Evolutionary conservation across 2,888 invertebrate genomes (phyloP).

Genomic region (Tholera decimalis): DNA sequence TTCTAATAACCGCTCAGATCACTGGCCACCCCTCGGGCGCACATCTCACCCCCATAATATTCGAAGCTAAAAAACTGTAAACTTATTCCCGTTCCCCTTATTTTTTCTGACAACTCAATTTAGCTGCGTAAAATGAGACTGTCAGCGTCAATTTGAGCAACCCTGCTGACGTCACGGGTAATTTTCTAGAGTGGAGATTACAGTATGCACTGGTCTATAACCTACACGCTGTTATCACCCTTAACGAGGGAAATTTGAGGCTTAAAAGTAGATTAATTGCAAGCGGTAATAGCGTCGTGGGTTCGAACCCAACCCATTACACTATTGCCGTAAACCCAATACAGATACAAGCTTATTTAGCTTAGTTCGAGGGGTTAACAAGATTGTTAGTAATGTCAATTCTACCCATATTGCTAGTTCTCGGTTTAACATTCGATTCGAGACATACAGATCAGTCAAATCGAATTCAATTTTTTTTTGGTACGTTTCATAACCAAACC

Average conservation of each 20-base stretch:
- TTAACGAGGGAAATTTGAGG: neutral
- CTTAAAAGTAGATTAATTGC: neutral
- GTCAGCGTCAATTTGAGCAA: conserved; percentile 66
- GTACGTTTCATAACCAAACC: no score
- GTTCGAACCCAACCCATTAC: no score
- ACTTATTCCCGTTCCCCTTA: conserved; percentile 47
- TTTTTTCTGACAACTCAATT: conserved; percentile 68
- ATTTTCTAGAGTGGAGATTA: conserved; percentile 57
- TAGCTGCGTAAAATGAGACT: conserved; percentile 66
- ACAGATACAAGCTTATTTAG: no score
- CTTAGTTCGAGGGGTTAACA: no score
- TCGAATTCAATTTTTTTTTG: no score
- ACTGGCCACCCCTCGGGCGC: conserved; percentile 30
- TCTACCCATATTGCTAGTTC: no score
- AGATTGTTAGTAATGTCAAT: no score
- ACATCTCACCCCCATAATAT: conserved; percentile 42
- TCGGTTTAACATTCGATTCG: no score
- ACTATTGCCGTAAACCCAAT: no score
- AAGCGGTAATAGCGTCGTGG: no score
- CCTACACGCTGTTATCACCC: conserved; percentile 14
- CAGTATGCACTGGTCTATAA: conserved; percentile 31
- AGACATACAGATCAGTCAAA: no score
- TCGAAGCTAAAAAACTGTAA: conserved; percentile 49
- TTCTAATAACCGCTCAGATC: conserved; percentile 49
- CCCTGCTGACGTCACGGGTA: conserved; percentile 59